Base-by-base conservation (phyloP, 2,888 invertebrate species). In the Andrena minutula region DNA sequence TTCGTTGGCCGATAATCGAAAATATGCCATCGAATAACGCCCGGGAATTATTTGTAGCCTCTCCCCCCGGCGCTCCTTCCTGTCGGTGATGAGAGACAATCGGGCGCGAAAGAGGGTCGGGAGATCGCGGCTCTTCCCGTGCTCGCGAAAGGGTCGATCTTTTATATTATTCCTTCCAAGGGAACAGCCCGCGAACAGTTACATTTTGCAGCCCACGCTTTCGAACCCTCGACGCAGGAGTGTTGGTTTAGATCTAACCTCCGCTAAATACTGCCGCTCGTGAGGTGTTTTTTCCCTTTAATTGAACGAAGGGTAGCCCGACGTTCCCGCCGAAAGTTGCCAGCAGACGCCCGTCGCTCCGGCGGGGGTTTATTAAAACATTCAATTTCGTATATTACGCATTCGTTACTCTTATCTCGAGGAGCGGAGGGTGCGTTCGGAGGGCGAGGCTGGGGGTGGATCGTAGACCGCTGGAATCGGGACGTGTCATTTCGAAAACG, bases 1-100 rank as follows among this genome's bases (percentile, higher is more conserved):
- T 93, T 92, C 90, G 92, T 90, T 93, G 93, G 90, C 89, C 92
- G 92, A 93, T 93, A 92, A 93, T 93, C 93, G 93, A 93, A 93
- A 93, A 93, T 93, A 93, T 93, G 92, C 93, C 92, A 85, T 89
- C 90, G 91, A 92, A 92, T 92, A 92, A 92, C 92, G 90, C 90
- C 88, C 87, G 85, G 90, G 89, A 91, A 93, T 93, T 91, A 91
- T 92, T 92, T 89, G 89, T 89, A 87, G 82, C 84, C 84, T 63
- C 61, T 69, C 51, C 63, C 64, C 47, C 64, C 66, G 7, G 26
- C 51, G 28, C 58, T 56, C 20, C 63, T 69, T 47, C 74, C 61
- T 41, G 35, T 8, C 71, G 73, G 64, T 70, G 84, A 84, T 79
- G 86, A 85, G 79, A 85, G 83, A 88, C 86, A 87, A 90, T 87